phyloP scores from a whole-genome alignment of 2,113 vertebrate species.

The Tupaia chinensis region DNA sequence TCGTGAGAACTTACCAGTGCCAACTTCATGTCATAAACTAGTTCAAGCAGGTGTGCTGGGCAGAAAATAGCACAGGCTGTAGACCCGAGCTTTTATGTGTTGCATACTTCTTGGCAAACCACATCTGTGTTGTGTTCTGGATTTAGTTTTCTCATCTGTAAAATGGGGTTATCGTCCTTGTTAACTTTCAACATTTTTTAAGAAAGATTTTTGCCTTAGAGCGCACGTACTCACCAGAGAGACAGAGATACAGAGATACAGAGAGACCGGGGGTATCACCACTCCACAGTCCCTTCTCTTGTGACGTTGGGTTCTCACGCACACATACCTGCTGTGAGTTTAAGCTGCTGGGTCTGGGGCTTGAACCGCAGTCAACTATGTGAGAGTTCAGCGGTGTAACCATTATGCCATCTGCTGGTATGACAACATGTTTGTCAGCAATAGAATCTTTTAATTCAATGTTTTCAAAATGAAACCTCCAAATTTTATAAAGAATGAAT shows the following conservation, averaged over 20 bases:
- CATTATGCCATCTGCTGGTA: too few species aligned
- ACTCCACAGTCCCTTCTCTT: too few species aligned
- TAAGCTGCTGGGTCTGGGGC: too few species aligned
- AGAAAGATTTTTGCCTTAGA: too few species aligned
- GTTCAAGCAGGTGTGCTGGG: not conserved
- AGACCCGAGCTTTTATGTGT: not conserved
- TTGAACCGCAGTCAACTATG: too few species aligned
- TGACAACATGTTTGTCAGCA: not conserved
- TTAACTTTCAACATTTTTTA: not conserved
- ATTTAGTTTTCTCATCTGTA: not conserved
- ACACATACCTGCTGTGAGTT: too few species aligned
- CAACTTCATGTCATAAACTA: not conserved
- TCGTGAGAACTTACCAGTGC: not conserved
- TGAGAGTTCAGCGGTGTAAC: too few species aligned
- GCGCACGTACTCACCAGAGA: too few species aligned
- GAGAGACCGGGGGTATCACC: too few species aligned
- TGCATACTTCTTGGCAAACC: not conserved
- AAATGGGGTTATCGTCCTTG: not conserved
- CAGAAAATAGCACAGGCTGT: not conserved
- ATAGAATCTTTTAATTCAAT: not conserved
- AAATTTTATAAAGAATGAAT: not conserved
- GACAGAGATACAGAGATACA: too few species aligned
- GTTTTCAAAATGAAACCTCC: not conserved
- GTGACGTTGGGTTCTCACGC: too few species aligned
- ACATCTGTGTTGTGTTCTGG: not conserved